Base-by-base conservation (phyloP, 1,140 invertebrate species). In the Drosophila pectinifera region DNA sequence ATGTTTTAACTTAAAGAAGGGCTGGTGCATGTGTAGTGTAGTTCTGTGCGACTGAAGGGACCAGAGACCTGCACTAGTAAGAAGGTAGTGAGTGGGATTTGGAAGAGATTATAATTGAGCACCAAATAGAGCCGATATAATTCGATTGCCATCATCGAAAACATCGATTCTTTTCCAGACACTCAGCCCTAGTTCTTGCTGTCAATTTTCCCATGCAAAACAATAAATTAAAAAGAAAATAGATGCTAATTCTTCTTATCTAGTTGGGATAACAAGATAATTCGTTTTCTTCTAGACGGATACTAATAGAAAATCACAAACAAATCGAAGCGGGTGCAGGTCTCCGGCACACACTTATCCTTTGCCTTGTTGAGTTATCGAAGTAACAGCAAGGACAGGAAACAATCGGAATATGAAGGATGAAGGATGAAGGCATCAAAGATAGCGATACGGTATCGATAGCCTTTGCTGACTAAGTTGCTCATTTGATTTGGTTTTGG, bases 21-120 rank as follows among this genome's bases (percentile, higher is more conserved):
- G 7, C 10, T 14, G 18, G 48, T 49, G 48, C 26, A 48, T n/a
- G 4, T 31, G n/a, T n/a, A n/a, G n/a, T n/a, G n/a, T n/a, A n/a
- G n/a, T 31, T 18, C 10, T 31, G 48, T 49, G 3, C 31, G 31
- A 34, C n/a, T n/a, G n/a, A n/a, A 10, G 16, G 34, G 18, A 20
- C 48, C 20, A 53, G 31, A 53, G 31, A 36, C 49, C 49, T 53
- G 49, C 49, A 53, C 49, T 53, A 36, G 31, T 51, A n/a, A 7
- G 4, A 10, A 34, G 20, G n/a, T n/a, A n/a, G n/a, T n/a, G n/a
- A n/a, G n/a, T n/a, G n/a, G n/a, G n/a, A n/a, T n/a, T n/a, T n/a
- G n/a, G n/a, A n/a, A n/a, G n/a, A n/a, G n/a, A n/a, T n/a, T n/a
- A n/a, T n/a, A n/a, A n/a, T n/a, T n/a, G n/a, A n/a, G n/a, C n/a